phyloP scores from a whole-genome alignment of 2,113 vertebrate genomes.

The Phyllostomus hastatus region DNA sequence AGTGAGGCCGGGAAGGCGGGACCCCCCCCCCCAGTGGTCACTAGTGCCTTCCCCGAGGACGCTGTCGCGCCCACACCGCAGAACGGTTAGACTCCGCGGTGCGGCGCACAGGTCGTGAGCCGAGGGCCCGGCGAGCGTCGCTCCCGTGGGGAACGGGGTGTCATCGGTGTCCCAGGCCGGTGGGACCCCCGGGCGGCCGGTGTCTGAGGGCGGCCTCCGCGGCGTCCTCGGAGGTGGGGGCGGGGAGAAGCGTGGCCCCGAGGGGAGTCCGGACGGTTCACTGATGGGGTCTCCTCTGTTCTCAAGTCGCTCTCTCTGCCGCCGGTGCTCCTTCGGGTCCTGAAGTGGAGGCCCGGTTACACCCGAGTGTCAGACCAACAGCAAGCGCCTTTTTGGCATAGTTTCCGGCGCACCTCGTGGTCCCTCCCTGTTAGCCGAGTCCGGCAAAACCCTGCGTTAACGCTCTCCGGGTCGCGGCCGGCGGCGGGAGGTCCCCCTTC shows the following conservation, averaged over 20 bases:
- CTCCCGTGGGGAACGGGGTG: too few relatives aligned
- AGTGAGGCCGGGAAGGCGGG: background rate
- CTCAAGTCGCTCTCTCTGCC: background rate
- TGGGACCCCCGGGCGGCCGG: background rate
- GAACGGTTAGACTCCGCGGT: too few relatives aligned
- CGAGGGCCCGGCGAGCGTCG: too few relatives aligned
- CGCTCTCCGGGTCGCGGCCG: background rate
- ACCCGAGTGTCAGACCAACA: background rate
- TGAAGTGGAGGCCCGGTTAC: background rate
- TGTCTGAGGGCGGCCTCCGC: background rate
- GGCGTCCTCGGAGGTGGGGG: background rate
- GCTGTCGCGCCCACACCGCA: too few relatives aligned
- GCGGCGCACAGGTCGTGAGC: too few relatives aligned
- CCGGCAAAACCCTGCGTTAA: background rate
- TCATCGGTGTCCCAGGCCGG: too few relatives aligned
- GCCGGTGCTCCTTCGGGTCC: background rate
- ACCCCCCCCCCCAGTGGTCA: background rate
- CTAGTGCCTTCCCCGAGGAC: too few relatives aligned
- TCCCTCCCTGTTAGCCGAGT: background rate
- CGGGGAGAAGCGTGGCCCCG: background rate
- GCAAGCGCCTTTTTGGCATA: background rate
- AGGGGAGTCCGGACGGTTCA: background rate
- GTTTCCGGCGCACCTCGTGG: background rate
- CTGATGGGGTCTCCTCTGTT: background rate
- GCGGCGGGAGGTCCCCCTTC: background rate